These are phyloP conservation scores for Orchestes rusci DNA, from an alignment of 2,888 invertebrate genomes.

Conservation along the genomic window DNA sequence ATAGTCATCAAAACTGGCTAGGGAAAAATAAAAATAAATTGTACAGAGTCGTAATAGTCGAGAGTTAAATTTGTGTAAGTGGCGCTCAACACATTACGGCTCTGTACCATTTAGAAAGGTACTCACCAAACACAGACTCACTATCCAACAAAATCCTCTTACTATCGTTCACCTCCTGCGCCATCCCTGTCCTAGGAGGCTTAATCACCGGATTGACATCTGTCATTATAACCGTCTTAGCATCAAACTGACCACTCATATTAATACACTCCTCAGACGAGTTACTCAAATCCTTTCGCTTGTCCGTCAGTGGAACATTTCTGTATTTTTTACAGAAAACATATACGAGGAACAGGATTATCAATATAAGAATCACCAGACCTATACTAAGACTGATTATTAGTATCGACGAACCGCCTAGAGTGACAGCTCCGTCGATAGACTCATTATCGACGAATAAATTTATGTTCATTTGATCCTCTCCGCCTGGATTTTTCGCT, in stretches of 20 bases:
- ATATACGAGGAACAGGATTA: constrained; percentile 44
- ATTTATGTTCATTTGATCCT: constrained; percentile 67
- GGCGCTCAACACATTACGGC: too few species aligned
- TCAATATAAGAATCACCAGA: constrained; percentile 45
- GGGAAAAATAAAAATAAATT: too few species aligned
- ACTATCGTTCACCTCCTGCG: constrained; percentile 73
- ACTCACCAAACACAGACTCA: constrained; percentile 46
- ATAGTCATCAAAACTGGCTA: too few species aligned
- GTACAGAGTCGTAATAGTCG: too few species aligned
- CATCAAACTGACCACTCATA: constrained; percentile 72
- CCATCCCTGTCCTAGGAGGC: constrained; percentile 69
- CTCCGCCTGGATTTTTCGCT: constrained; percentile 76
- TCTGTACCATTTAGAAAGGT: too few species aligned
- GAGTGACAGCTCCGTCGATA: constrained; percentile 34
- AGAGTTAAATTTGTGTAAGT: too few species aligned
- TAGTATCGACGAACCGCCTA: constrained; percentile 42
- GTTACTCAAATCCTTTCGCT: constrained; percentile 35
- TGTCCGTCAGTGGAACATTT: constrained; percentile 30
- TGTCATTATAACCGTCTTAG: constrained; percentile 77
- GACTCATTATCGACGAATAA: constrained; percentile 43
- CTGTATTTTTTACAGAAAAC: constrained; percentile 37
- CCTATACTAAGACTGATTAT: constrained; percentile 46
- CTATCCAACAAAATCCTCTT: constrained; percentile 74
- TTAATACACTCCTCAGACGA: constrained; percentile 54
- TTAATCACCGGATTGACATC: constrained; percentile 81